phyloP scores from a whole-genome alignment of 2,888 invertebrate species.

The Lysandra coridon region DNA sequence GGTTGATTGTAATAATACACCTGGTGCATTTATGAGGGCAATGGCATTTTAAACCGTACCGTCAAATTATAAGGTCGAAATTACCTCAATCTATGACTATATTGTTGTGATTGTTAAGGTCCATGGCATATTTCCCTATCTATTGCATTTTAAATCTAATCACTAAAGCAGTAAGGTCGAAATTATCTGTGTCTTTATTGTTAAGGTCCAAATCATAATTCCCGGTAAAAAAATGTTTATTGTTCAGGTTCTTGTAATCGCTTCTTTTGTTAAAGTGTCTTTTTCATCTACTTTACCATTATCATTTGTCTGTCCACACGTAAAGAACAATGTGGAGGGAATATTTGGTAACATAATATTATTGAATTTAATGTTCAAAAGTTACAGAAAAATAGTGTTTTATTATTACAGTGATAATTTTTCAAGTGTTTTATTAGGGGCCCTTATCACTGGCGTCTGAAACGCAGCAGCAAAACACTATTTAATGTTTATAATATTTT shows the following conservation, averaged over 20 bases:
- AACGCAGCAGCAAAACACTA: background rate
- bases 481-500: conserved; percentile 23
- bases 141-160: background rate
- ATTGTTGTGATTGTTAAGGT: background rate
- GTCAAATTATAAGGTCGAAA: too few relatives aligned
- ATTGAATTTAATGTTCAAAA: background rate
- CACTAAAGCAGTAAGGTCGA: background rate
- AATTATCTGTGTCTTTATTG: background rate
- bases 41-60: background rate
- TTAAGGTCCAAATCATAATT: background rate
- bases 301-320: conserved; percentile 6
- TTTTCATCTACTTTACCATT: conserved; percentile 4
- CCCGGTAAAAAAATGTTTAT: background rate
- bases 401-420: background rate
- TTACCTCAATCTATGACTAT: background rate
- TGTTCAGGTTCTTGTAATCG: background rate
- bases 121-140: background rate
- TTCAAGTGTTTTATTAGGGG: background rate
- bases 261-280: background rate
- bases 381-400: background rate
- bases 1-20: too few relatives aligned
- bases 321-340: background rate
- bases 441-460: background rate
- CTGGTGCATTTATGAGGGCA: too few relatives aligned
- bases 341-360: conserved; percentile 1